Conservation (phyloP, 2,113 vertebrate genomes). For the Grus americana region DNA sequence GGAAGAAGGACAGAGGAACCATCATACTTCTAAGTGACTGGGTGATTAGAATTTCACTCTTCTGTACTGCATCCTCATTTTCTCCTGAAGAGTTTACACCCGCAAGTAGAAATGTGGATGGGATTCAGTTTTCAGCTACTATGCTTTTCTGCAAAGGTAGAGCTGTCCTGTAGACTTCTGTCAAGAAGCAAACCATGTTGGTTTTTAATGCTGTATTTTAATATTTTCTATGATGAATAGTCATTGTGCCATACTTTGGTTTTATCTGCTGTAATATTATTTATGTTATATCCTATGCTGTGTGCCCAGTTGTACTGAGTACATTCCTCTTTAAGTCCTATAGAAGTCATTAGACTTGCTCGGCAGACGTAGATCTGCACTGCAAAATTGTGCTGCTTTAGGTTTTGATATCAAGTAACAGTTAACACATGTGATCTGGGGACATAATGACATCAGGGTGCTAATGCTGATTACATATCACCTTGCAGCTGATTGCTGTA, state of each 20-base stretch:
- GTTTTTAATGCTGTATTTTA: background rate
- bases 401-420: background rate
- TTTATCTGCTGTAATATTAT: background rate
- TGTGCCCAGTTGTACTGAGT: background rate
- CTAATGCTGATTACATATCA: background rate
- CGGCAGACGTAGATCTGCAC: background rate
- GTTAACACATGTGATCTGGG: fast-evolving
- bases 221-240: background rate
- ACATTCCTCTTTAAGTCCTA: background rate
- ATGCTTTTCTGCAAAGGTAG: background rate
- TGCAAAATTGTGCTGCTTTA: background rate
- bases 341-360: background rate
- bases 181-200: background rate
- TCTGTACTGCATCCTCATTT: background rate
- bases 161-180: background rate
- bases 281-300: background rate
- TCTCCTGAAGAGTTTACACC: background rate
- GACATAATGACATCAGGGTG: background rate
- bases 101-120: background rate
- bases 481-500: background rate
- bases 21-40: background rate
- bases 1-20: background rate
- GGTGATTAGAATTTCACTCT: background rate
- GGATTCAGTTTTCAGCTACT: background rate
- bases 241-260: background rate